These are phyloP conservation scores for Ormyrus thymus DNA, from an alignment of 2,888 invertebrate genomes.

Conservation along the genomic window DNA sequence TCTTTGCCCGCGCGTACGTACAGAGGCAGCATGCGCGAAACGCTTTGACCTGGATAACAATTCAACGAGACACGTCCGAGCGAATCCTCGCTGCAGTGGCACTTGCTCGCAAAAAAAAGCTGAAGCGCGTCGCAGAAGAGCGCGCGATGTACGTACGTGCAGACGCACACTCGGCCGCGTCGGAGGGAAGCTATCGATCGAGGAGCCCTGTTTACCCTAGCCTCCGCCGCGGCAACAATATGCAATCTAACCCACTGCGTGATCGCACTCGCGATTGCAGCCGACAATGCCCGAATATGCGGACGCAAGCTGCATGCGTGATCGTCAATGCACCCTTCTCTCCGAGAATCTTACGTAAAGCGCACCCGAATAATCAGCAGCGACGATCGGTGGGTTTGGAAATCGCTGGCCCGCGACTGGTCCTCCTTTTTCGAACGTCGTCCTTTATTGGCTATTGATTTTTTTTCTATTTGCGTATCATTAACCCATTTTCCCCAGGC, in stretches of 20 bases:
- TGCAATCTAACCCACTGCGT: constrained; percentile 1
- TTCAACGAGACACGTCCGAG: constrained; percentile 11
- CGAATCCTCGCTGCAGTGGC: neutral
- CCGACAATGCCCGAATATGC: constrained; percentile 25
- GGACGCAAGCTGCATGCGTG: neutral
- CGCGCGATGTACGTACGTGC: neutral
- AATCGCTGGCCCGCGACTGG: no score
- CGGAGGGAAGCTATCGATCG: no score
- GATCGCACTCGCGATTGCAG: constrained; percentile 16
- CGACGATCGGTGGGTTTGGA: no score
- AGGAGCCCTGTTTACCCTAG: constrained; percentile 6
- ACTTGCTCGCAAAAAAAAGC: neutral
- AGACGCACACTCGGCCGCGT: neutral
- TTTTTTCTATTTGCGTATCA: no score
- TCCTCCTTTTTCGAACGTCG: no score
- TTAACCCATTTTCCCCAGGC: no score
- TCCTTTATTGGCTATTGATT: no score
- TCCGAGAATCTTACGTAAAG: no score
- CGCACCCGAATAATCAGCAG: no score
- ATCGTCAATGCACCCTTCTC: neutral
- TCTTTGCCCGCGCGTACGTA: no score
- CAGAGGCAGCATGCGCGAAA: neutral
- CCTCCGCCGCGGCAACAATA: neutral
- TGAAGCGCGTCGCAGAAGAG: neutral
- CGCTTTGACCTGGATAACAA: constrained; percentile 39